These are phyloP conservation scores for Hypolimnas misippus DNA, from an alignment of 2,888 invertebrate species.

Conservation along the genomic window DNA sequence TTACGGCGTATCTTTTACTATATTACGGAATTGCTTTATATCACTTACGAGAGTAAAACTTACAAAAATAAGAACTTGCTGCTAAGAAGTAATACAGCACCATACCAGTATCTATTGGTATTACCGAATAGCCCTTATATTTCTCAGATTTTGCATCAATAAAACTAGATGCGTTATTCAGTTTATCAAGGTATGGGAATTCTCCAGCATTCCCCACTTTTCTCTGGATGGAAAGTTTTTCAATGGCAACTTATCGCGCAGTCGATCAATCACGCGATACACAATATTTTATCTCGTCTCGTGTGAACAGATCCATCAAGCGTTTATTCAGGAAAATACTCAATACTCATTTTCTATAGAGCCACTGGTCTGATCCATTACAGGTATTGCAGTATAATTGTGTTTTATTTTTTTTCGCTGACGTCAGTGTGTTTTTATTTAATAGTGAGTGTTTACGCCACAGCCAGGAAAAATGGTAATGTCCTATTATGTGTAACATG, in stretches of 20 bases:
- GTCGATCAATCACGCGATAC: constrained; percentile 35
- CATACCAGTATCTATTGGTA: too few species aligned
- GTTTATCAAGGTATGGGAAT: background rate
- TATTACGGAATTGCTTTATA: too few species aligned
- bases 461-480: too few species aligned
- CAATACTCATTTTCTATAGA: constrained; percentile 13
- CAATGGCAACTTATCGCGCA: constrained; percentile 26
- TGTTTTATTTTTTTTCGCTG: background rate
- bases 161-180: background rate
- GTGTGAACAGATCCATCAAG: constrained; percentile 33
- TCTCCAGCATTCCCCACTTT: background rate
- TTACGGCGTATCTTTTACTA: too few species aligned
- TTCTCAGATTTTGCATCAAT: background rate
- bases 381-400: constrained; percentile 3
- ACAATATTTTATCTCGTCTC: constrained; percentile 33
- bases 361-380: constrained; percentile 4
- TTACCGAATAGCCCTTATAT: too few species aligned
- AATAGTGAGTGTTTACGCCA: too few species aligned
- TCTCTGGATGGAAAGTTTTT: constrained; percentile 15
- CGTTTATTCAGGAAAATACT: constrained; percentile 9
- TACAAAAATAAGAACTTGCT: too few species aligned
- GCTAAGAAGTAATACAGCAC: too few species aligned
- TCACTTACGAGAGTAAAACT: too few species aligned
- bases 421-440: background rate
- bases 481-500: too few species aligned